Conservation (phyloP, 2,888 invertebrate genomes). For the Temnothorax ravouxi region DNA sequence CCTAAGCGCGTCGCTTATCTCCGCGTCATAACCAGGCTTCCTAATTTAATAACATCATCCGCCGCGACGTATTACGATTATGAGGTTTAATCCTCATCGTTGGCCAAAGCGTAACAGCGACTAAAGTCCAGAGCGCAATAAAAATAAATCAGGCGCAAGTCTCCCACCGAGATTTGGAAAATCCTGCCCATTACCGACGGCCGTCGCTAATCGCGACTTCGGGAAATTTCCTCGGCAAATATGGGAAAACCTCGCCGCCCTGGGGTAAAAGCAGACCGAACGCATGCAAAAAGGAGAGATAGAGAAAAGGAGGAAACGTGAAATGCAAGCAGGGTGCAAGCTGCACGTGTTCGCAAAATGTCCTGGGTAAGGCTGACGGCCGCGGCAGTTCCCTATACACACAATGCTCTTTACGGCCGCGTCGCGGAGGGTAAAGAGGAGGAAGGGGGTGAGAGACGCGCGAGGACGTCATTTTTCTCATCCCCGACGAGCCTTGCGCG, state of each 20-base stretch:
- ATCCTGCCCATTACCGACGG: slow-evolving; percentile 53
- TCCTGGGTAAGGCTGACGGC: slow-evolving; percentile 57
- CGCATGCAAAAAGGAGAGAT: slow-evolving; percentile 11
- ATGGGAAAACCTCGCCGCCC: slow-evolving; percentile 57
- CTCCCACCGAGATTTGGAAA: slow-evolving; percentile 67
- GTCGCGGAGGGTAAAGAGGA: not conserved
- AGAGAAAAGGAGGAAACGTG: not conserved
- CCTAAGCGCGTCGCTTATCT: slow-evolving; percentile 41
- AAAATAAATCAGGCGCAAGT: slow-evolving; percentile 68
- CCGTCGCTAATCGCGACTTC: slow-evolving; percentile 71
- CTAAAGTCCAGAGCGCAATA: slow-evolving; percentile 59
- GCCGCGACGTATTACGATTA: slow-evolving; percentile 48
- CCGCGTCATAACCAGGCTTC: slow-evolving; percentile 34
- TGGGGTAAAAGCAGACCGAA: slow-evolving; percentile 64
- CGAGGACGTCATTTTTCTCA: slow-evolving; percentile 73
- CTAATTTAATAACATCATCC: slow-evolving; percentile 53
- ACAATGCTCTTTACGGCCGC: slow-evolving; percentile 60
- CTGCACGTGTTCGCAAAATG: slow-evolving; percentile 68
- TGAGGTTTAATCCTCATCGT: slow-evolving; percentile 52
- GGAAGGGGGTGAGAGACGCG: slow-evolving; percentile 20
- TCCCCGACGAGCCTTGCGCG: slow-evolving; percentile 54
- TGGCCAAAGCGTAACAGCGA: slow-evolving; percentile 34
- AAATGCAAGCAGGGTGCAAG: slow-evolving; percentile 17
- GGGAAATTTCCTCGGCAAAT: slow-evolving; percentile 70
- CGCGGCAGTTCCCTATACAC: slow-evolving; percentile 46